Conservation (phyloP, 2,797 vertebrate species). For the Peromyscus eremicus region DNA sequence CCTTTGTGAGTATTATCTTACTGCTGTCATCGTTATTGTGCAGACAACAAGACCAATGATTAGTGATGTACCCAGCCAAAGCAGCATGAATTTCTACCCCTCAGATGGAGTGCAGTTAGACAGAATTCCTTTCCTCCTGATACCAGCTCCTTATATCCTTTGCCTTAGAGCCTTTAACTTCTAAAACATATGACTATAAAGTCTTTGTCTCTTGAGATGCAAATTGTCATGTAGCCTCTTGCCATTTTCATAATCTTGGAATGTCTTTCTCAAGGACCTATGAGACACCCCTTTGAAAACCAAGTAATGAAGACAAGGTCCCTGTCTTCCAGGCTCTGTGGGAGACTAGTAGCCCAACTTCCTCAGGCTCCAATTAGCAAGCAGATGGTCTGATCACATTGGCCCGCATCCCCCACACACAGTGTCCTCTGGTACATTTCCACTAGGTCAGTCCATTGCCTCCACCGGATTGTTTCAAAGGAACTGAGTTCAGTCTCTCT, state of each 20-base stretch:
- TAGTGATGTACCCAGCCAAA: not conserved
- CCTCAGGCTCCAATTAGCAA: constrained; percentile 47
- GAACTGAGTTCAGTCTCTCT: not conserved
- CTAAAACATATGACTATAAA: not conserved
- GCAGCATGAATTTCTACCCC: not conserved
- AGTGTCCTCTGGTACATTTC: constrained; percentile 49
- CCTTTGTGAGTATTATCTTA: not conserved
- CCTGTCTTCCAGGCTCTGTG: constrained; percentile 12
- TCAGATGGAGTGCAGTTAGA: not conserved
- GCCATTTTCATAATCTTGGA: constrained; percentile 9
- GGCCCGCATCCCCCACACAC: not conserved
- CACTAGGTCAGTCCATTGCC: constrained; percentile 18
- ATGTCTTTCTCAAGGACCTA: constrained; percentile 63
- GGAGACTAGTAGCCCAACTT: constrained; percentile 8
- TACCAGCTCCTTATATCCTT: not conserved
- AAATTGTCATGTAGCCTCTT: constrained; percentile 49
- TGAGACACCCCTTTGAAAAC: constrained; percentile 43
- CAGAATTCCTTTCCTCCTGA: not conserved
- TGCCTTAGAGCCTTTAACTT: constrained; percentile 44
- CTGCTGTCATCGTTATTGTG: not conserved
- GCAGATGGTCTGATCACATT: constrained; percentile 31
- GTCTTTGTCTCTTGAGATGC: not conserved
- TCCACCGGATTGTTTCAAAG: not conserved
- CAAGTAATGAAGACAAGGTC: constrained; percentile 31
- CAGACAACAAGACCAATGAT: not conserved